phyloP scores from a whole-genome alignment of 2,113 vertebrate species.

The Halcyon senegalensis region DNA sequence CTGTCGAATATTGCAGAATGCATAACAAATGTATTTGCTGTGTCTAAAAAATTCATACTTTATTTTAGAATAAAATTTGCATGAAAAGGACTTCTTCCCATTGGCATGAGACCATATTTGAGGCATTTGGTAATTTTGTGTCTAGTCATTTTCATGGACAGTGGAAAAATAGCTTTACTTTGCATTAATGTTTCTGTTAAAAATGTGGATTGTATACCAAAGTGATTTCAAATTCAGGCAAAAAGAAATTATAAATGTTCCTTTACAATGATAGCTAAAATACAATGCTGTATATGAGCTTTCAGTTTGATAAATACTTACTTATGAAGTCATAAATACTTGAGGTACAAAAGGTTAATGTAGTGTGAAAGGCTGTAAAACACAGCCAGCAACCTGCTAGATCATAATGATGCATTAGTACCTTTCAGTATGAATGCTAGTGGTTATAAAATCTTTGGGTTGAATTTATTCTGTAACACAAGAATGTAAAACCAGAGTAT shows the following conservation, averaged over 20 bases:
- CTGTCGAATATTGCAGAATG: background rate
- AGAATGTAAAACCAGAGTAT: slow-evolving; percentile 20
- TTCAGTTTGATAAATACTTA: slow-evolving; percentile 85
- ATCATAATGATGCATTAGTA: slow-evolving; percentile 82
- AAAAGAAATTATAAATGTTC: slow-evolving; percentile 69
- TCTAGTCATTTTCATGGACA: background rate
- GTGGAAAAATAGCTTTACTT: background rate
- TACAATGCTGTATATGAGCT: slow-evolving; percentile 71
- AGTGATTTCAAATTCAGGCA: slow-evolving; percentile 59
- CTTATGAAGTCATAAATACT: slow-evolving; percentile 85
- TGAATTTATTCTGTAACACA: slow-evolving; percentile 22
- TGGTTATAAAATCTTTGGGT: slow-evolving; percentile 68
- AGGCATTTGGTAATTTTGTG: background rate
- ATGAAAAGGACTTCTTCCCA: background rate
- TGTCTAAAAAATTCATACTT: background rate
- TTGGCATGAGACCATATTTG: background rate
- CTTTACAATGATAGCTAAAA: slow-evolving; percentile 66
- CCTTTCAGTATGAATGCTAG: slow-evolving; percentile 63
- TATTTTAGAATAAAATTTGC: background rate
- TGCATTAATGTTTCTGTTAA: background rate
- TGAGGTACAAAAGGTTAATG: slow-evolving; percentile 86
- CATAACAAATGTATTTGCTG: background rate
- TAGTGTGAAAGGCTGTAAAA: slow-evolving; percentile 84
- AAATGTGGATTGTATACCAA: background rate
- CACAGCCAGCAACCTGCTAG: slow-evolving; percentile 78